phyloP scores from a whole-genome alignment of 2,888 invertebrate species.

The Limenitis camilla region DNA sequence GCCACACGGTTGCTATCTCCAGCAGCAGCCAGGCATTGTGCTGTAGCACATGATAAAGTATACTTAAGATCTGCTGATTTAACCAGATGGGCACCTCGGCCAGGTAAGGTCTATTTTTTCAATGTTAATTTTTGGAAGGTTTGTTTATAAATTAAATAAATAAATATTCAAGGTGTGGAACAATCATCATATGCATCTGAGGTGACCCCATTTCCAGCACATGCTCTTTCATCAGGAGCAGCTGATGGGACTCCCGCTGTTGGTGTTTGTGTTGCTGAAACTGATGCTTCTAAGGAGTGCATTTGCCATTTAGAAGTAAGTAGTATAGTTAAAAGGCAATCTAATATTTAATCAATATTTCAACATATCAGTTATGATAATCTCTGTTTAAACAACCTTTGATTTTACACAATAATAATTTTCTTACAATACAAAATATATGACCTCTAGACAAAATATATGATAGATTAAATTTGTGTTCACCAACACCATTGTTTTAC shows the following conservation, averaged over 20 bases:
- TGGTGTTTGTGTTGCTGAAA: slow-evolving; percentile 78
- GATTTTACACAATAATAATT: no score
- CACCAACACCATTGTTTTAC: no score
- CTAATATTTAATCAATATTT: background rate
- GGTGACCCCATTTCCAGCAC: slow-evolving; percentile 80
- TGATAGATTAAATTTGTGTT: no score
- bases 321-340: background rate
- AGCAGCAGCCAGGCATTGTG: slow-evolving; percentile 84
- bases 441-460: no score
- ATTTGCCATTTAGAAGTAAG: slow-evolving; percentile 85
- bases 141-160: slow-evolving; percentile 15
- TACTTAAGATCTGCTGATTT: slow-evolving; percentile 86
- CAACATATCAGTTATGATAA: background rate
- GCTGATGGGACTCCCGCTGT: slow-evolving; percentile 50
- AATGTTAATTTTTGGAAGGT: background rate
- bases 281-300: slow-evolving; percentile 82
- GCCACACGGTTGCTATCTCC: slow-evolving; percentile 63
- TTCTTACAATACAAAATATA: no score
- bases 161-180: slow-evolving; percentile 74
- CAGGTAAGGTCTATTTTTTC: slow-evolving; percentile 69
- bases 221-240: slow-evolving; percentile 48
- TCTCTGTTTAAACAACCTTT: background rate
- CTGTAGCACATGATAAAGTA: slow-evolving; percentile 83
- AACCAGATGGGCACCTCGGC: slow-evolving; percentile 83
- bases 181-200: slow-evolving; percentile 82